Percentiles rank a stretch among this genome's conserved stretches.
Conservation (phyloP, 2,113 vertebrate genomes). For the Odobenus rosmarus region DNA sequence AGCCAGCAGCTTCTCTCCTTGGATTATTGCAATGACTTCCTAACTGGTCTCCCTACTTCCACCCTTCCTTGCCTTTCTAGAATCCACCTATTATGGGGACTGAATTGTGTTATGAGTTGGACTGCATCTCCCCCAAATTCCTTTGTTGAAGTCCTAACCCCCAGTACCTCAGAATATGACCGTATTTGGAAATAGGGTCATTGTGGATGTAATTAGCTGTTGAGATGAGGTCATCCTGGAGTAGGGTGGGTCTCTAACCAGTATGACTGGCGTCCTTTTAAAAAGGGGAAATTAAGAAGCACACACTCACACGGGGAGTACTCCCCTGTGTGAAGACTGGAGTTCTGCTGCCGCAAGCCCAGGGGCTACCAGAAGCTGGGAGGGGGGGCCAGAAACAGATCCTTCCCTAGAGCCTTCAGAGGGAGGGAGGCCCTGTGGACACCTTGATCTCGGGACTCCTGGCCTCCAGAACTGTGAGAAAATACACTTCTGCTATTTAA, state of each 20-base stretch:
- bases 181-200: neutral
- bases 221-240: neutral
- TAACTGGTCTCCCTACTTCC: neutral
- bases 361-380: neutral
- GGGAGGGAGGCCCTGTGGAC: accelerated
- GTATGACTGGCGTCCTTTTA: neutral
- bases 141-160: neutral
- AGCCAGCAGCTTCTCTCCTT: neutral
- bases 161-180: neutral
- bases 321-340: neutral
- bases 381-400: neutral
- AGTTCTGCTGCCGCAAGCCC: neutral
- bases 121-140: neutral
- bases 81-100: neutral
- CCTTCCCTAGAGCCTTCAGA: neutral
- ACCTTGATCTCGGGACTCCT: neutral
- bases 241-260: neutral
- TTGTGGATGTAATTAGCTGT: neutral
- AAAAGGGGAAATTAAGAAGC: neutral
- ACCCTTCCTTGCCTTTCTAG: neutral
- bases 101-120: neutral
- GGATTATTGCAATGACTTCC: neutral
- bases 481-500: neutral
- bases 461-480: neutral
- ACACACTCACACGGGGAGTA: neutral